Percentiles rank a stretch among this genome's conserved stretches.
phyloP scores from a whole-genome alignment of 2,113 vertebrate genomes.

The Capreolus pygargus region DNA sequence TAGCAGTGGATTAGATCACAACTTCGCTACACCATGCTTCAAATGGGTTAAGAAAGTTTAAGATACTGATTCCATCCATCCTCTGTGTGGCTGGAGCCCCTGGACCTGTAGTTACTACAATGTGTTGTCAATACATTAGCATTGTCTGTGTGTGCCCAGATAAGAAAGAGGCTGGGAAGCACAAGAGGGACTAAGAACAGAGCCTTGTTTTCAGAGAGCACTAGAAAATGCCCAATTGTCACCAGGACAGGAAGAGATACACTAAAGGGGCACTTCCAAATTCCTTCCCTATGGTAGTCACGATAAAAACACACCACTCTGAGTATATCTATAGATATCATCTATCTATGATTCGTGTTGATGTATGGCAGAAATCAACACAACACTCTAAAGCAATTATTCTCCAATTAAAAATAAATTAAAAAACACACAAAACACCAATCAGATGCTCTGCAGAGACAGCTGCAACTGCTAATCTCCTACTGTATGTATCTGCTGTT shows the following conservation, averaged over 20 bases:
- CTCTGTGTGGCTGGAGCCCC: neutral
- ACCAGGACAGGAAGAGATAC: neutral
- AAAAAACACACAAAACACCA: neutral
- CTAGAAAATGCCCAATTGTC: neutral
- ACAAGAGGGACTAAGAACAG: neutral
- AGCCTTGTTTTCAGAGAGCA: neutral
- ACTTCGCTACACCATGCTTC: no score
- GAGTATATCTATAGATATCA: neutral
- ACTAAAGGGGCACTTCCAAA: neutral
- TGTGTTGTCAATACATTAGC: neutral
- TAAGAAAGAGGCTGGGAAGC: neutral
- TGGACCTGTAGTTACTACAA: neutral
- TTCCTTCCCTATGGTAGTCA: neutral
- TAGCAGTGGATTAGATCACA: neutral
- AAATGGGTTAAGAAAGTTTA: neutral
- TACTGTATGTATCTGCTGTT: fast-evolving
- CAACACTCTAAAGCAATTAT: neutral
- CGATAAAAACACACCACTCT: neutral
- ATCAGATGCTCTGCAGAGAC: neutral
- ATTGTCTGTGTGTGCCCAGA: neutral
- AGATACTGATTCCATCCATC: neutral
- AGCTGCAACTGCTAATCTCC: neutral
- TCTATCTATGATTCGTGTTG: neutral
- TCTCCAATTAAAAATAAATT: neutral
- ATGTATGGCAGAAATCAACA: neutral